Evolutionary conservation across 2,888 invertebrate genomes (phyloP), one percentile per base, ranked within the genome.

Genomic region (Drosophila robusta): DNA sequence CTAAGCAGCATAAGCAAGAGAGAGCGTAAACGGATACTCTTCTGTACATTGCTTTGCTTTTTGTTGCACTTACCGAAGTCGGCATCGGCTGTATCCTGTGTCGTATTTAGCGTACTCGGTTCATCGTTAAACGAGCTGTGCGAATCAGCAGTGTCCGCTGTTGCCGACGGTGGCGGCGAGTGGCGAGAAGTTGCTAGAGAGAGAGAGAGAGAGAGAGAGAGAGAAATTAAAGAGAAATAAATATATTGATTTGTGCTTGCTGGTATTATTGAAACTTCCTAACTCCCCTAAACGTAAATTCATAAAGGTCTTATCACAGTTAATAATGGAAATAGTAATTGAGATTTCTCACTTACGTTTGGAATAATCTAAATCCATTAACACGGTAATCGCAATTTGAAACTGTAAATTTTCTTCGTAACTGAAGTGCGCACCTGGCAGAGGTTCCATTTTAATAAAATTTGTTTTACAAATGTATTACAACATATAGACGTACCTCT

Each of bases 41-140:
- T 55, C 52, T 58, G 26, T 36, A 14, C 24, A 36, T 12, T 22
- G 29, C 5, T 36, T 7, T 26, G 26, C 34, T 51, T 8, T 49
- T 12, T 32, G 8, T 34, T 32, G 8, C 50, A 89, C 92, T 90
- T 72, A 92, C 92, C 92, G 75, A 92, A 87, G 62, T 91, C 91
- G 47, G 75, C 76, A 68, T 89, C 75, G 36, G 55, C 55, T 39
- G 72, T 26, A 12, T 76, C 88, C 54, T 70, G 69, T 41, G 89
- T 82, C 49, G 83, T 86, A 47, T 87, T 90, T 47, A 81, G 77
- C 39, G 80, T 87, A 69, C 78, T 88, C 11, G 81, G 72, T 47
- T 90, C 89, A 36, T 75, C 71, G 54, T 75, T 70, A n/a, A 32
- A 42, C 44, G 69, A 76, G 32, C 51, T 60, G 34, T 58, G 65